Base-by-base conservation (phyloP, 2,888 invertebrate genomes). In the Agrotis puta region DNA sequence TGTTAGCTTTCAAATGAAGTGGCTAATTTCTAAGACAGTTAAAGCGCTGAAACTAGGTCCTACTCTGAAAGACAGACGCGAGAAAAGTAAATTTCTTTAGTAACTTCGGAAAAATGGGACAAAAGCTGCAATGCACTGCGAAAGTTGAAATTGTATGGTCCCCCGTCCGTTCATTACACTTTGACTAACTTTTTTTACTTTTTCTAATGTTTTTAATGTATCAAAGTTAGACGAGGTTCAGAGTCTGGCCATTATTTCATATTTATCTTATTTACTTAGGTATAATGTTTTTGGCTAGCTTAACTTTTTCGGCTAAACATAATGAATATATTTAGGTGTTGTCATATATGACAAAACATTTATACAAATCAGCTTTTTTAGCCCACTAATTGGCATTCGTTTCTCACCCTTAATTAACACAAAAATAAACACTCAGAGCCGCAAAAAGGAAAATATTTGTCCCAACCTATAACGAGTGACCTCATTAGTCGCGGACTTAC, bases 391-490 rank as follows among this genome's bases (percentile, higher is more conserved):
- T 81, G 79, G 74, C 66, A 6, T 58, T 67, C 66, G 63, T 77
- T 77, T 67, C 74, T 77, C 69, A 77, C 73, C 20, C 67, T 70
- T 81, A 70, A 82, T 79, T 75, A 75, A 79, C 70, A 66, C 67
- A 72, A 79, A 73, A 9, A 71, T 77, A 74, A 82, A 79, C 81
- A 79, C 64, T 79, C 47, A 39, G 56, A 51, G 56, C 45, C 56
- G 70, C 72, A 61, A 78, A 78, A 80, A 74, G 74, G 73, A 77
- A 81, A 82, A 80, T 82, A 77, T 74, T 80, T 74, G 70, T 78
- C 47, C 64, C 72, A 57, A 70, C 73, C 71, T 70, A 79, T 70
- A 79, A 74, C 77, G 74, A 80, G 63, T 81, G 83, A 80, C 78
- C 80, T 83, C 81, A 73, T 82, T 83, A 82, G 77, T 66, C 53